Percentiles rank a stretch among this genome's conserved stretches.
Evolutionary conservation across 2,888 invertebrate species (phyloP).

Genomic region (Cephus spinipes): DNA sequence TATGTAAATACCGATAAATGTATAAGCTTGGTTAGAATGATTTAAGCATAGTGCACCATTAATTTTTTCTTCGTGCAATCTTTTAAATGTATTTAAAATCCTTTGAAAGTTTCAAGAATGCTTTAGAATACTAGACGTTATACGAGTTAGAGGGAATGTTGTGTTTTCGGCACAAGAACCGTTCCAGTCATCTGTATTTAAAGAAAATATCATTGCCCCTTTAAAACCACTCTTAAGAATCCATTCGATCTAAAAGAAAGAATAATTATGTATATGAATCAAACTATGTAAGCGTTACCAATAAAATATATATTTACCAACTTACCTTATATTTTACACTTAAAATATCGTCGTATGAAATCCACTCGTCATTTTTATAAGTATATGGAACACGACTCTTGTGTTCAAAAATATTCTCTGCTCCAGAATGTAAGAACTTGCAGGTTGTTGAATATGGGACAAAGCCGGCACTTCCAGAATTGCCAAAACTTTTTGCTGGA

Average conservation of each 20-base stretch:
- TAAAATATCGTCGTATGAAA: constrained; percentile 81
- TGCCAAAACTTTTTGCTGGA: constrained; percentile 78
- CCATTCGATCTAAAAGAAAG: constrained; percentile 69
- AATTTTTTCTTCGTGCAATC: no score
- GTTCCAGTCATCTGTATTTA: constrained; percentile 84
- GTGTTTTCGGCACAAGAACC: constrained; percentile 69
- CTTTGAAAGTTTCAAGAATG: no score
- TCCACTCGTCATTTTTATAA: constrained; percentile 79
- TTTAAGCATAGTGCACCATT: no score
- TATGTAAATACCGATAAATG: no score
- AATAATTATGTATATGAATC: constrained; percentile 3
- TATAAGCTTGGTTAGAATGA: no score
- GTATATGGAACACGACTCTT: constrained; percentile 83
- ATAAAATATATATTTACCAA: not conserved
- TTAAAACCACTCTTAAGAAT: constrained; percentile 75
- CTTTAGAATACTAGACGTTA: no score
- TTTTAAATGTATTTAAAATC: no score
- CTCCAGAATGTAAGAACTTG: constrained; percentile 71
- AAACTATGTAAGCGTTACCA: not conserved
- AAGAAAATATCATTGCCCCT: constrained; percentile 87
- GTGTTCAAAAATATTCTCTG: constrained; percentile 73
- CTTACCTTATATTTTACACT: constrained; percentile 79
- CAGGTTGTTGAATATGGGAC: constrained; percentile 79
- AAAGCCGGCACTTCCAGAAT: constrained; percentile 77
- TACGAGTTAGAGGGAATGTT: constrained; percentile 65